phyloP scores from a whole-genome alignment of 2,888 invertebrate genomes.

The Platycheirus albimanus region DNA sequence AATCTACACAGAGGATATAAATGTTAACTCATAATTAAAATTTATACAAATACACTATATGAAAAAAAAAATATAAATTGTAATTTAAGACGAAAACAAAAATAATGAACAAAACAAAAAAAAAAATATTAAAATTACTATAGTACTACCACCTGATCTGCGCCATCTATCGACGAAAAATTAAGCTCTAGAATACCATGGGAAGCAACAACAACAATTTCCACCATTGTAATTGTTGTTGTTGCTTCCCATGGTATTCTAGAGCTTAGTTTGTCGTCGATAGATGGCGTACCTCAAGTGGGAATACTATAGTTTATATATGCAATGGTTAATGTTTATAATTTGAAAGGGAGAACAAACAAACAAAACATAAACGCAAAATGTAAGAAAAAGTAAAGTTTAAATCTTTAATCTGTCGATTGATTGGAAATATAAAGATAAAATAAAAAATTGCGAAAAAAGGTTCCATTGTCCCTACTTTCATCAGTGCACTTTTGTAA shows the following conservation, averaged over 20 bases:
- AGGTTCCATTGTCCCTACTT: too few relatives aligned
- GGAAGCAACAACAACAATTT: too few relatives aligned
- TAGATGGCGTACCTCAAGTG: too few relatives aligned
- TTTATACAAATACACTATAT: slow-evolving; percentile 75
- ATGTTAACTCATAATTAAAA: slow-evolving; percentile 65
- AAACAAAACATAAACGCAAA: slow-evolving; percentile 66
- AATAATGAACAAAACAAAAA: slow-evolving; percentile 66
- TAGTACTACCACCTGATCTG: too few relatives aligned
- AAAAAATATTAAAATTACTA: slow-evolving; percentile 71
- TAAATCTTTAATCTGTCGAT: slow-evolving; percentile 70
- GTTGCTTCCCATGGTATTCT: too few relatives aligned
- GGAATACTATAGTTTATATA: too few relatives aligned
- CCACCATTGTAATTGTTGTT: too few relatives aligned
- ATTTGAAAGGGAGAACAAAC: slow-evolving; percentile 74
- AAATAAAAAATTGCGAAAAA: too few relatives aligned
- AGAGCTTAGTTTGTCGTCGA: too few relatives aligned
- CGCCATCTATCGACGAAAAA: too few relatives aligned
- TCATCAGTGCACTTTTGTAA: too few relatives aligned
- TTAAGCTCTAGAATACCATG: too few relatives aligned
- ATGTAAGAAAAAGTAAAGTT: slow-evolving; percentile 52
- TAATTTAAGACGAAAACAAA: slow-evolving; percentile 76
- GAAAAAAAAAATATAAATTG: slow-evolving; percentile 76
- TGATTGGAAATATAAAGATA: slow-evolving; percentile 55
- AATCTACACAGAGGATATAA: slow-evolving; percentile 50
- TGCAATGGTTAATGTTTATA: slow-evolving; percentile 76